A percentile compares a stretch with the other conserved stretches of the same genome.
phyloP scores from a whole-genome alignment of 2,888 invertebrate genomes.

The Drosophila eohydei region DNA sequence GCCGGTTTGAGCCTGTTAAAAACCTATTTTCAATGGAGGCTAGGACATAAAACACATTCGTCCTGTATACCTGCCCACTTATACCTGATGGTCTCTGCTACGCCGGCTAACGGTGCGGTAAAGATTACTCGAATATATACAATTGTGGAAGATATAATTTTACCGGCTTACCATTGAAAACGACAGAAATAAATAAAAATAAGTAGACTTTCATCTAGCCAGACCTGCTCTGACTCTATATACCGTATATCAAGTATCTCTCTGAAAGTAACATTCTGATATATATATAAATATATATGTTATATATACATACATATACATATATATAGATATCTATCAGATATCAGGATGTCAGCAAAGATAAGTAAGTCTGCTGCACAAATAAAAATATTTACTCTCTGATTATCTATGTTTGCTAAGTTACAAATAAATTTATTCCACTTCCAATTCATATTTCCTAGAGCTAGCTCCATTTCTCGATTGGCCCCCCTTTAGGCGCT shows the following conservation, averaged over 20 bases:
- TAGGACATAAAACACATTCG: neutral
- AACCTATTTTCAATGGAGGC: neutral
- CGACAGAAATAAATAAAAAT: too few species aligned
- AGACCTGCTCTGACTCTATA: too few species aligned
- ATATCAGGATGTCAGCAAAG: constrained; percentile 14
- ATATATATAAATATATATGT: constrained; percentile 6
- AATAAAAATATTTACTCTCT: constrained; percentile 21
- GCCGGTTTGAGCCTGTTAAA: neutral
- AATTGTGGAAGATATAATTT: neutral
- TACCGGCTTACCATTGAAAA: neutral
- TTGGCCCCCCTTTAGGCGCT: constrained; percentile 21
- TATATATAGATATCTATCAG: constrained; percentile 10
- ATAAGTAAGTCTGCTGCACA: constrained; percentile 18
- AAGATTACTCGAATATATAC: neutral
- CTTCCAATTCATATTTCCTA: neutral
- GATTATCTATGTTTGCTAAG: constrained; percentile 18
- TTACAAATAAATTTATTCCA: constrained; percentile 1
- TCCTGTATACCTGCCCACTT: neutral
- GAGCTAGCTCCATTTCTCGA: neutral
- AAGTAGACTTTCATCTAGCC: too few species aligned
- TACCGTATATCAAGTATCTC: constrained; percentile 15
- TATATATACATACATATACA: constrained; percentile 10
- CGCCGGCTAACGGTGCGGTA: neutral
- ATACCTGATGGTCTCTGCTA: neutral
- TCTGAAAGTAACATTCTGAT: constrained; percentile 1